Percentiles rank a stretch among this genome's conserved stretches.
These are phyloP conservation scores for Escarpia spicata DNA, from an alignment of 2,888 invertebrate species.

Conservation along the genomic window DNA sequence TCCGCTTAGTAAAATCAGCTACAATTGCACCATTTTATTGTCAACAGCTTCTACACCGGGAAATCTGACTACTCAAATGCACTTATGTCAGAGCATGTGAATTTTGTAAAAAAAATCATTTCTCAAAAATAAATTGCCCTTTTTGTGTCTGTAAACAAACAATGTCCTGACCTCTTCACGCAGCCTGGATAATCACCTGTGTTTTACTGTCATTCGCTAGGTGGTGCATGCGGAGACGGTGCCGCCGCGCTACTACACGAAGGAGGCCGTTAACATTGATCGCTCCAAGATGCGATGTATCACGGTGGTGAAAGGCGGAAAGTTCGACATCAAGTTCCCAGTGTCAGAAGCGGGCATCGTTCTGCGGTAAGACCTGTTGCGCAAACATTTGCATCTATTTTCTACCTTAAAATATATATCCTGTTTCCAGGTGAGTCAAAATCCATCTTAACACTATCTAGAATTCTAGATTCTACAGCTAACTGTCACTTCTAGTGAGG, in stretches of 20 bases:
- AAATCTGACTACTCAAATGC: too few relatives aligned
- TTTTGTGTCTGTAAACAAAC: too few relatives aligned
- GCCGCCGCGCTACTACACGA: background rate
- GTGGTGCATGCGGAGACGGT: background rate
- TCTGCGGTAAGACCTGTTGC: background rate
- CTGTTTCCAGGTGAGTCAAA: background rate
- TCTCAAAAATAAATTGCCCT: too few relatives aligned
- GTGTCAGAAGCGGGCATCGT: background rate
- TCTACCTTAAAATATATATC: background rate
- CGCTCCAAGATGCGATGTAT: conserved; percentile 5
- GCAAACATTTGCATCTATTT: background rate
- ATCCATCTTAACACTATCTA: background rate
- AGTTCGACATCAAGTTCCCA: conserved; percentile 11
- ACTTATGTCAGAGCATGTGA: too few relatives aligned
- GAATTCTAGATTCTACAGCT: too few relatives aligned
- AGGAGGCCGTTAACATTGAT: background rate
- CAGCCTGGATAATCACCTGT: too few relatives aligned
- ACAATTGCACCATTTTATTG: too few relatives aligned
- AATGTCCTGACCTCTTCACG: too few relatives aligned
- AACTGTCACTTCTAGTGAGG: too few relatives aligned
- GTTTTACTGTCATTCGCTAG: background rate
- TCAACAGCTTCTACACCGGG: too few relatives aligned
- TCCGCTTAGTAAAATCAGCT: too few relatives aligned
- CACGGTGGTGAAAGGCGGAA: background rate
- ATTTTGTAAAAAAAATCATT: too few relatives aligned